These are phyloP conservation scores for Stigmatopora nigra DNA, from an alignment of 2,113 vertebrate species.

Conservation along the genomic window DNA sequence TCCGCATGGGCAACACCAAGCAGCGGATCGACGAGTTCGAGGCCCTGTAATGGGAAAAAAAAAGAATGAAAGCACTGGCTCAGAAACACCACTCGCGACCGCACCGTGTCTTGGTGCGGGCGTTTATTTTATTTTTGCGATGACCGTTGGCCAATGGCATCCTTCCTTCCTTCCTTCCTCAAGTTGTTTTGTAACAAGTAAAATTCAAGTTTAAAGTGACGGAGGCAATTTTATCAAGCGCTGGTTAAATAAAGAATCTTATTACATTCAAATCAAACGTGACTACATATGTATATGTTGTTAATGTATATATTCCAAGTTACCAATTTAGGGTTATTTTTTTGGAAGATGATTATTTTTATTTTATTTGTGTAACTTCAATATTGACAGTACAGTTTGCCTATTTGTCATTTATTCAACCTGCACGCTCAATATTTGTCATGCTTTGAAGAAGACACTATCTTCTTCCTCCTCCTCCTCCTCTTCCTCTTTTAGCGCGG, in stretches of 20 bases:
- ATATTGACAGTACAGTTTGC: slow-evolving; percentile 8
- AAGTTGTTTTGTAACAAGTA: background rate
- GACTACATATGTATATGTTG: too few relatives aligned
- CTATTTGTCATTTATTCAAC: slow-evolving; percentile 30
- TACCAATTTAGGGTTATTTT: too few relatives aligned
- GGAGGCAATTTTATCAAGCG: background rate
- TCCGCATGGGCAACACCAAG: slow-evolving; percentile 96
- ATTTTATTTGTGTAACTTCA: background rate
- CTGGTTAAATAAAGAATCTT: background rate
- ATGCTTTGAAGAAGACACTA: background rate
- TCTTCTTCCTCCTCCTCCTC: background rate
- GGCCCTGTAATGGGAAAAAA: slow-evolving; percentile 74
- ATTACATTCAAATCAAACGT: background rate
- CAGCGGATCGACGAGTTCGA: slow-evolving; percentile 97
- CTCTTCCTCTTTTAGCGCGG: slow-evolving; percentile 28
- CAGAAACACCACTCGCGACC: background rate
- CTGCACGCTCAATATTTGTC: slow-evolving; percentile 44
- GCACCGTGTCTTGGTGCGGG: slow-evolving; percentile 2
- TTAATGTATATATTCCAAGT: too few relatives aligned
- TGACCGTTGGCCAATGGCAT: background rate
- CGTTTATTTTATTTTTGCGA: background rate
- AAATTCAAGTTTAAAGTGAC: background rate
- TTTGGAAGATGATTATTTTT: too few relatives aligned
- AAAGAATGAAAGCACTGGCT: background rate
- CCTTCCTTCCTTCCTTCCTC: background rate